These are phyloP conservation scores for Gymnoscopelus microlampas DNA, from an alignment of 2,797 vertebrate genomes.

Conservation along the genomic window DNA sequence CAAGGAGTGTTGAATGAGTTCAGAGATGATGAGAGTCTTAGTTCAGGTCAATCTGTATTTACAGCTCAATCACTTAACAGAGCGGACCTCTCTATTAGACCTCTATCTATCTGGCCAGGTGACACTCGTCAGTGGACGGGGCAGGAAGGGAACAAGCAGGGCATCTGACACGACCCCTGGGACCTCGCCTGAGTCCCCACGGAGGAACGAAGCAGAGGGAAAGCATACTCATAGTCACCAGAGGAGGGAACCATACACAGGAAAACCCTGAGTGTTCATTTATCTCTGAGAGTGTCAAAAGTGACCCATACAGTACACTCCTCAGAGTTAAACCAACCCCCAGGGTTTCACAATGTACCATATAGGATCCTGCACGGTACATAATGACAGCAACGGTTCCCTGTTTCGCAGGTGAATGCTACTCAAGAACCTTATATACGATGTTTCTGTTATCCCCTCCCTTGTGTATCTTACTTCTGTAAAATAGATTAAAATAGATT, in stretches of 20 bases:
- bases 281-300: too few species aligned
- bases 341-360: too few species aligned
- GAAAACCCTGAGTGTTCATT: too few species aligned
- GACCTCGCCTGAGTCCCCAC: slow-evolving; percentile 15
- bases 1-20: slow-evolving; percentile 72
- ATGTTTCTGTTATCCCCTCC: too few species aligned
- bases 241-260: background rate
- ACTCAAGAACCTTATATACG: too few species aligned
- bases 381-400: too few species aligned
- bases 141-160: slow-evolving; percentile 56
- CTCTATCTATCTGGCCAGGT: slow-evolving; percentile 66
- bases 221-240: slow-evolving; percentile 23
- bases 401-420: too few species aligned
- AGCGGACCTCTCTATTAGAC: slow-evolving; percentile 67
- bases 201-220: background rate
- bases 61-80: slow-evolving; percentile 78
- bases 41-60: slow-evolving; percentile 86
- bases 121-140: slow-evolving; percentile 67
- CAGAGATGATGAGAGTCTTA: slow-evolving; percentile 76
- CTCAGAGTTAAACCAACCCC: too few species aligned
- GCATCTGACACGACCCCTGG: slow-evolving; percentile 70
- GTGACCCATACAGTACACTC: too few species aligned
- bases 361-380: too few species aligned
- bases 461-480: too few species aligned
- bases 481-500: too few species aligned